Conservation (phyloP, 2,888 invertebrate genomes). For the Lasioglossum leucozonium region DNA sequence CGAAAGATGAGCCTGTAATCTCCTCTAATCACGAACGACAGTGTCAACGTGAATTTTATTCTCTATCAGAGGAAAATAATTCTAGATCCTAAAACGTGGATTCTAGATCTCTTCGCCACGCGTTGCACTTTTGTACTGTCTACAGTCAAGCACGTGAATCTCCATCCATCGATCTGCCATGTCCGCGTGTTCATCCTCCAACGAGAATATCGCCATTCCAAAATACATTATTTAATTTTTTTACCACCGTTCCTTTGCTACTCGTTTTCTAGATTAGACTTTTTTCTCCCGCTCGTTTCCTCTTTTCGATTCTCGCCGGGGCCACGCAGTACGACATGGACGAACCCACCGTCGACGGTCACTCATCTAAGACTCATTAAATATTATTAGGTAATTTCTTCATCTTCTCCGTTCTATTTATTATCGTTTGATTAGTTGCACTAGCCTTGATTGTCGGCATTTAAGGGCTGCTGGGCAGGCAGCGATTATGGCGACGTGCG, state of each 20-base stretch:
- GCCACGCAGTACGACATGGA: slow-evolving; percentile 38
- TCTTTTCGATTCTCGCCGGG: slow-evolving; percentile 26
- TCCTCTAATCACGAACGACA: neutral
- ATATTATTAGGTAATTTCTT: slow-evolving; percentile 68
- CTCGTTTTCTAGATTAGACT: neutral
- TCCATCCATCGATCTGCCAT: slow-evolving; percentile 52
- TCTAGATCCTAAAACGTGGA: slow-evolving; percentile 8
- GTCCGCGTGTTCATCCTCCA: slow-evolving; percentile 36
- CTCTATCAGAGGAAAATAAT: neutral
- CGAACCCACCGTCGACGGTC: slow-evolving; percentile 55
- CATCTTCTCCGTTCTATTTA: slow-evolving; percentile 68
- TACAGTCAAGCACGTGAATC: slow-evolving; percentile 67
- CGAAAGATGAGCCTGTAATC: slow-evolving; percentile 10
- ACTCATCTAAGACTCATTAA: slow-evolving; percentile 65
- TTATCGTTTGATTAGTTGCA: slow-evolving; percentile 84
- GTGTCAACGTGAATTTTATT: neutral
- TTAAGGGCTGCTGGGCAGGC: slow-evolving; percentile 81
- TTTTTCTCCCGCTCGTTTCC: too few relatives aligned
- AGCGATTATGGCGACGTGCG: slow-evolving; percentile 78
- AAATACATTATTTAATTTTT: neutral
- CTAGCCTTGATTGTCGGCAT: slow-evolving; percentile 85
- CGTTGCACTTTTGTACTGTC: slow-evolving; percentile 65
- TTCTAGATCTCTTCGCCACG: slow-evolving; percentile 47
- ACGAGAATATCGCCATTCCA: slow-evolving; percentile 10
- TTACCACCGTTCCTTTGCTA: neutral